Evolutionary conservation across 2,888 invertebrate genomes (phyloP), one percentile per base, ranked within the genome.

Genomic region (Eretmocerus hayati): DNA sequence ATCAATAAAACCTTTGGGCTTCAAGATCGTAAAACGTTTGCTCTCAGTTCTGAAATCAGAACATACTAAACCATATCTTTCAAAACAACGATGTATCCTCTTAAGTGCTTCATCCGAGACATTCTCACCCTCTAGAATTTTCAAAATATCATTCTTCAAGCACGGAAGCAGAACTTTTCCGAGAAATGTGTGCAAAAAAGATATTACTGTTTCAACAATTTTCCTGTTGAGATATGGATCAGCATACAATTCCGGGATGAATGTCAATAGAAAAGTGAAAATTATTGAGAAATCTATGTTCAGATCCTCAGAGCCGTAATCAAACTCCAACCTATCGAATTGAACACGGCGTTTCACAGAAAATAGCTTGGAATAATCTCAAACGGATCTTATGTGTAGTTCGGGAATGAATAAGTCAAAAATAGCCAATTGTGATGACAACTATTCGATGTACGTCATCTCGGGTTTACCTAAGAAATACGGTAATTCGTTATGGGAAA

Each of bases 181-280:
- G 3, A 18, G 13, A 30, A 41, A 41, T 6, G 30, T 41, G 5
- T 30, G 13, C 9, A 41, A 30, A 30, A 41, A 20, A 2, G 5
- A 5, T 8, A 41, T 13, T 18, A 41, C 30, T 4, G 41, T 41
- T 31, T 30, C 31, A 6, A 41, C 30, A 11, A 41, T 20, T 4
- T 21, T 41, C 19, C 41, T 30, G 9, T 18, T 30, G 8, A 30
- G 20, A 31, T 41, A 31, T 6, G 16, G 18, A 19, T 30, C 31
- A 52, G 51, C 51, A 23, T 39, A 19, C 26, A 35, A 8, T 15
- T 11, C 16, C 4, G 18, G 16, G 9, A 35, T 4, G 16, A 35
- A 35, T 4, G 4, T 35, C 6, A 4, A 35, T 4, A 35, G 9
- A 35, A 15, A 15, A 15, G 15, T 35, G 16, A 35, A 15, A 9